These are phyloP conservation scores for Willowsia nigromaculata DNA, from an alignment of 2,888 invertebrate species.

Conservation along the genomic window DNA sequence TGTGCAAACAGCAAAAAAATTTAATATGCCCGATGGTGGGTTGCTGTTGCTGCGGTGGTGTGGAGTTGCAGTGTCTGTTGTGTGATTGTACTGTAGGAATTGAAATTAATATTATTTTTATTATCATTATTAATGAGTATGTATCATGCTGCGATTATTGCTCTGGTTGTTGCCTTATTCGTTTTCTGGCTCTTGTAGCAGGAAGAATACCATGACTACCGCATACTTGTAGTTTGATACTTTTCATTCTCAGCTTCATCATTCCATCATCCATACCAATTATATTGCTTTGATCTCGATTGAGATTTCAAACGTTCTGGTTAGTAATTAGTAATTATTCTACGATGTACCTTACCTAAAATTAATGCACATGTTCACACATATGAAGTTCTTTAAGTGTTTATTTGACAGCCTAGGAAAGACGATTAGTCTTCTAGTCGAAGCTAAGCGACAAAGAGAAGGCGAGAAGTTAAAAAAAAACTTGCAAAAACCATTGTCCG, in stretches of 20 bases:
- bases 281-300: not conserved
- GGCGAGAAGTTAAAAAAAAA: no score
- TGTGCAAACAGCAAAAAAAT: not conserved
- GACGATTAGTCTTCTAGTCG: not conserved
- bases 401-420: not conserved
- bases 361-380: no score
- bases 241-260: no score
- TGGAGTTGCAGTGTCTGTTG: not conserved
- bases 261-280: not conserved
- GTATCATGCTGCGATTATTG: slow-evolving; percentile 28
- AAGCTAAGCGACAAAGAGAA: not conserved
- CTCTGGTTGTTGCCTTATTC: slow-evolving; percentile 46
- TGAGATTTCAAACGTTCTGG: not conserved
- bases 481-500: not conserved
- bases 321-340: no score
- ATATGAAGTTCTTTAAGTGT: no score
- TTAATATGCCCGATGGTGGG: slow-evolving; percentile 15
- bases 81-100: not conserved
- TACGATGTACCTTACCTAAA: no score
- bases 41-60: not conserved
- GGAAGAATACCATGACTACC: slow-evolving; percentile 23
- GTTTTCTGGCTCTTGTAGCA: not conserved
- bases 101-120: slow-evolving; percentile 33
- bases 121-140: slow-evolving; percentile 36
- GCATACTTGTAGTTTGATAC: not conserved